Conservation (phyloP, 2,113 vertebrate species). For the Ceuthmochares aereus region DNA sequence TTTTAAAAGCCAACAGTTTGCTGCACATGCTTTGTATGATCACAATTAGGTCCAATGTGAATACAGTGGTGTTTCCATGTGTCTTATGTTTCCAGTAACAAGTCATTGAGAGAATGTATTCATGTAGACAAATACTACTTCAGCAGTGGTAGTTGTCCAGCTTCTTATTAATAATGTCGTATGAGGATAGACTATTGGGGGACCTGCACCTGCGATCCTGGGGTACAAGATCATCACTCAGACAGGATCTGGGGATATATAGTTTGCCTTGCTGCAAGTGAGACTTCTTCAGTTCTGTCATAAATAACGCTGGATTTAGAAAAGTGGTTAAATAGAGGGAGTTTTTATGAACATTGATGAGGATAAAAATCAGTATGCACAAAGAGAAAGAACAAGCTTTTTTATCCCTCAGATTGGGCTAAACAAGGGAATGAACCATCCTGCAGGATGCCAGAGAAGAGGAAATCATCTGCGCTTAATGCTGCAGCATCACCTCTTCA, state of each 20-base stretch:
- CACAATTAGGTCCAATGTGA: not conserved
- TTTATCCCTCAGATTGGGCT: not conserved
- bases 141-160: not conserved
- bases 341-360: not conserved
- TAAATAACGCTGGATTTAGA: not conserved
- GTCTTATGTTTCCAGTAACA: not conserved
- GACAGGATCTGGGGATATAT: not conserved
- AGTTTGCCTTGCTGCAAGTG: not conserved
- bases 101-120: not conserved
- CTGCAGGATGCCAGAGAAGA: not conserved
- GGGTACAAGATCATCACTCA: not conserved
- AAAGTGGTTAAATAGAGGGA: not conserved
- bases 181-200: not conserved
- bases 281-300: not conserved
- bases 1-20: not conserved
- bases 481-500: not conserved
- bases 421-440: not conserved
- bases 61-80: fast-evolving
- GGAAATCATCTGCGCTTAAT: not conserved
- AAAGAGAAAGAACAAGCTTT: not conserved
- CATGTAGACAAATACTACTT: not conserved
- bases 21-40: not conserved
- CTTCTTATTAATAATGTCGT: fast-evolving
- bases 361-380: not conserved
- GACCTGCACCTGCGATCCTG: not conserved